Base-by-base conservation (phyloP, 2,888 invertebrate genomes). In the Ormia ochracea region DNA sequence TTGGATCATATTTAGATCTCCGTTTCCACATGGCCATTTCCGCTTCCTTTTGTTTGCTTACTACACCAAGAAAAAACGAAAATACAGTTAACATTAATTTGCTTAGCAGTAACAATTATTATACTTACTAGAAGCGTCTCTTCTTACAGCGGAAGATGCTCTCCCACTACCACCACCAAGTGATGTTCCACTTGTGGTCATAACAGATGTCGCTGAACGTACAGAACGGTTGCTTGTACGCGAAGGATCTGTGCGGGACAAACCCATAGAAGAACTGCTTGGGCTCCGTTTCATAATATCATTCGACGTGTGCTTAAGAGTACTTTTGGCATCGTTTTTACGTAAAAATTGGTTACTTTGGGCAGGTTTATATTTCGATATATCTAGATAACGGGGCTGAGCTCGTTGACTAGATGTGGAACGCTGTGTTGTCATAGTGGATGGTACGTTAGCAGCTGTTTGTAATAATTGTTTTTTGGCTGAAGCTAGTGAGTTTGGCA, bases 1-100 rank as follows among this genome's bases (percentile, higher is more conserved):
- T 93, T 28, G 98, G 98, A 91, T 98, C 97, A 90, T 98, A 98
- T 84, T 96, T 96, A 85, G 98, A 98, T 81, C 98, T 91, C 76
- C 98, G 92, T 87, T 97, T 96, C 98, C 98, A 98, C 91, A 98
- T 98, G 89, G 96, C 96, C 91, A 96, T 93, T 86, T 96, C 95
- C 31, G 94, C 93, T 89, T 97, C 96, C 88, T 93, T 93, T 85
- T 92, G 92, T 88, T 92, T 92, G 89, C 91, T 91, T 85, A 91
- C 93, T 93, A 87, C 31, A 36, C 3, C 6, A 3, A 48, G n/a
- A 85, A 87, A 38, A 23, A 19, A 14, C 14, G 9, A 38, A 56
- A 23, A 38, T 23, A 21, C 14, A 23, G 14, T 23, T 6, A 3
- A 3, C 14, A 26, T 10, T 10, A 2, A 26, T 41, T n/a, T 17